phyloP scores from a whole-genome alignment of 1,140 invertebrate genomes.

The Gryllus bimaculatus region DNA sequence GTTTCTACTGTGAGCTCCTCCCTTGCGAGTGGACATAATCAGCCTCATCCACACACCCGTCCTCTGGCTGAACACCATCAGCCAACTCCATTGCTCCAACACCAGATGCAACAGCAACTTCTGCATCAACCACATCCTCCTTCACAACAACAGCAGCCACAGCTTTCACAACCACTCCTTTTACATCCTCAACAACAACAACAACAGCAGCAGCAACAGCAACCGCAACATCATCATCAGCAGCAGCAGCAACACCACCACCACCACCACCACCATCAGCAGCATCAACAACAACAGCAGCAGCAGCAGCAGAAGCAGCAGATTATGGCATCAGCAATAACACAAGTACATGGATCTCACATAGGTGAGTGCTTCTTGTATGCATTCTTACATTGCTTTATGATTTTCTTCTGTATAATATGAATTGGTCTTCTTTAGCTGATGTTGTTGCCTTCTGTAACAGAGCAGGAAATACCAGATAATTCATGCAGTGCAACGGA shows the following conservation, averaged over 20 bases:
- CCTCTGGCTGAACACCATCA: neutral
- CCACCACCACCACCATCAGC: neutral
- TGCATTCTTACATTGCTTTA: too few relatives aligned
- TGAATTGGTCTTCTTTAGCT: too few relatives aligned
- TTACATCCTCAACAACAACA: constrained; percentile 28
- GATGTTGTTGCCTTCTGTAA: too few relatives aligned
- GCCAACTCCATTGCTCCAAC: neutral
- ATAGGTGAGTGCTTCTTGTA: too few relatives aligned
- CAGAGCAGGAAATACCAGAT: neutral
- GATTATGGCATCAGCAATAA: too few relatives aligned
- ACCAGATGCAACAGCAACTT: constrained; percentile 26
- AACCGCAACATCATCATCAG: neutral
- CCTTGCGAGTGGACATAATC: neutral
- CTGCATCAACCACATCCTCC: constrained; percentile 26
- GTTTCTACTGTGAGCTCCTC: neutral
- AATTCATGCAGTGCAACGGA: neutral
- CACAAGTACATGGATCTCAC: too few relatives aligned
- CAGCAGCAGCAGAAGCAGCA: neutral
- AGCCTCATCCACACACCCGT: neutral
- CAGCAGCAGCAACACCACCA: constrained; percentile 6
- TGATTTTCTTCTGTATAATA: too few relatives aligned
- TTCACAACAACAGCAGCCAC: neutral
- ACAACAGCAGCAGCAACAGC: constrained; percentile 25
- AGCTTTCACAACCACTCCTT: neutral
- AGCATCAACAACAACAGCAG: neutral